phyloP scores from a whole-genome alignment of 2,113 vertebrate species.

The Lophochroa leadbeateri region DNA sequence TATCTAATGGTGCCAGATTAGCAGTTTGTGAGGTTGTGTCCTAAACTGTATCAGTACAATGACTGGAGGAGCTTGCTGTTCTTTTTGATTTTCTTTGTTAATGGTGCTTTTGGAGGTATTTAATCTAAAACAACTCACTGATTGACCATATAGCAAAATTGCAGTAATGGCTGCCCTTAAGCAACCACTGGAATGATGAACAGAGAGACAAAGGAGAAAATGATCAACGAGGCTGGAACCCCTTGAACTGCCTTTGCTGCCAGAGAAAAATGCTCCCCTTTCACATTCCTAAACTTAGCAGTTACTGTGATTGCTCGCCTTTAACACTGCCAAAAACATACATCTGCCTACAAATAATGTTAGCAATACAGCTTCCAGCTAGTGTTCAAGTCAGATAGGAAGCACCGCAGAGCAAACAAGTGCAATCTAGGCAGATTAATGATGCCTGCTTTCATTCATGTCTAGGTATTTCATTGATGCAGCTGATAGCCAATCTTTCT shows the following conservation, averaged over 20 bases:
- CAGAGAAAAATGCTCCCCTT: slow-evolving; percentile 36
- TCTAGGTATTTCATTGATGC: slow-evolving; percentile 62
- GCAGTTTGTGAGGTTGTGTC: neutral
- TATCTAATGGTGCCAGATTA: neutral
- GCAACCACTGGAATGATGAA: neutral
- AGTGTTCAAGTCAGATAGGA: slow-evolving; percentile 34
- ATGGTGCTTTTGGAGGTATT: neutral
- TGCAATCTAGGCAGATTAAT: slow-evolving; percentile 68
- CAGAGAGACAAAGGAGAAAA: slow-evolving; percentile 9
- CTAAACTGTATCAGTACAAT: neutral
- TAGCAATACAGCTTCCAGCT: slow-evolving; percentile 13
- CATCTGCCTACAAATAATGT: slow-evolving; percentile 22
- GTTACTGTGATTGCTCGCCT: neutral
- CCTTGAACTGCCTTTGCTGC: slow-evolving; percentile 9
- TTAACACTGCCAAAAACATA: neutral
- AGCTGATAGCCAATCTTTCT: slow-evolving; percentile 58
- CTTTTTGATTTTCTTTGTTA: neutral
- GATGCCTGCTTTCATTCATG: slow-evolving; percentile 61
- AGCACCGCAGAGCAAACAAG: slow-evolving; percentile 19
- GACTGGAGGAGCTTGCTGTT: neutral
- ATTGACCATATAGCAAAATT: neutral
- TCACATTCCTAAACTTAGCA: slow-evolving; percentile 39
- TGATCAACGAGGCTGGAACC: neutral
- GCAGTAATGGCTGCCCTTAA: neutral
- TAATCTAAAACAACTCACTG: neutral